These are phyloP conservation scores for Cotesia chilonis DNA, from an alignment of 1,140 invertebrate species.

Conservation along the genomic window DNA sequence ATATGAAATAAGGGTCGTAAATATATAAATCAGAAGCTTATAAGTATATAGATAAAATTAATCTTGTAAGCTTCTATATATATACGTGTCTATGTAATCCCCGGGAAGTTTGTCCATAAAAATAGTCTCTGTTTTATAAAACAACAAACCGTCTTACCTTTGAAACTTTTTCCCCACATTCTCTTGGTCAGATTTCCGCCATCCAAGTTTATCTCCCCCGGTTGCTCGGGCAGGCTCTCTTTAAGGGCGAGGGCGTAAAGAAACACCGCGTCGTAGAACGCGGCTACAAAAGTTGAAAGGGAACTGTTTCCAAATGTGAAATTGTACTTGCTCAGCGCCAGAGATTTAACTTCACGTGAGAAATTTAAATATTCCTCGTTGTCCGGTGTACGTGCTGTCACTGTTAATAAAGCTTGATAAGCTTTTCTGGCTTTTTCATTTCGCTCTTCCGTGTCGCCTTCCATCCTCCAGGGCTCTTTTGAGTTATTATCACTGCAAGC, in stretches of 20 bases:
- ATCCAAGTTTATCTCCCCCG: conserved; percentile 69
- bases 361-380: conserved; percentile 80
- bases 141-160: conserved; percentile 68
- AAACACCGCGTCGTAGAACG: conserved; percentile 94
- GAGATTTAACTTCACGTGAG: conserved; percentile 81
- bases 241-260: conserved; percentile 92
- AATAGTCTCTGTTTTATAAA: background rate
- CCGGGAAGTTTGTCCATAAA: background rate
- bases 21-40: too few species aligned
- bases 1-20: too few species aligned
- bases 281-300: conserved; percentile 87
- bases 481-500: conserved; percentile 60
- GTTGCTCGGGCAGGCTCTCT: conserved; percentile 77
- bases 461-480: conserved; percentile 82
- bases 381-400: conserved; percentile 86
- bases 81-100: background rate
- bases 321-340: conserved; percentile 82
- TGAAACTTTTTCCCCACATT: conserved; percentile 92
- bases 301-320: conserved; percentile 79
- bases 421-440: conserved; percentile 88
- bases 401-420: conserved; percentile 88
- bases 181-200: conserved; percentile 74
- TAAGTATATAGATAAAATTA: too few species aligned
- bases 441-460: conserved; percentile 78
- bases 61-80: too few species aligned